Conservation (phyloP, 2,113 vertebrate species). For the Ailuropoda melanoleuca region DNA sequence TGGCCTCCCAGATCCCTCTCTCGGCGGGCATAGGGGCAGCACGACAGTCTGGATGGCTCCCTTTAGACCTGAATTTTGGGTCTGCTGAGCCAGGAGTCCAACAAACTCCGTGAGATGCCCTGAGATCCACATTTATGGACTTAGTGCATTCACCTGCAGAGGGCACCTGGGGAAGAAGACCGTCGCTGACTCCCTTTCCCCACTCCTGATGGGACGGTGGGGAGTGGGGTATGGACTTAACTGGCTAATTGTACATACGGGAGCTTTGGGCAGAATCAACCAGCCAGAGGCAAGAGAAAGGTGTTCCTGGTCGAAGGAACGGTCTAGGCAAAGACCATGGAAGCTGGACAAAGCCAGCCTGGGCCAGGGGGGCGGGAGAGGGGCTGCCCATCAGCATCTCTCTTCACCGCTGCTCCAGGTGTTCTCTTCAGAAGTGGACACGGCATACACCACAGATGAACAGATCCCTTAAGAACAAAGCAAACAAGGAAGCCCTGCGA, state of each 20-base stretch:
- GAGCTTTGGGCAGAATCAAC: background rate
- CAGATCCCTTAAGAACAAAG: constrained; percentile 4
- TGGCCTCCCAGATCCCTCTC: background rate
- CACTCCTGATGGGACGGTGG: background rate
- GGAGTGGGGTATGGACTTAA: background rate
- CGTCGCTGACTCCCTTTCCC: background rate
- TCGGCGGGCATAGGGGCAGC: background rate
- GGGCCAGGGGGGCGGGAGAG: too few species aligned
- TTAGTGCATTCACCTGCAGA: background rate
- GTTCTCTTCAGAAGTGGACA: background rate
- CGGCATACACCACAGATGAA: background rate
- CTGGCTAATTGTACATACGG: background rate
- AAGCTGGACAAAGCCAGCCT: background rate
- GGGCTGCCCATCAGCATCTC: background rate
- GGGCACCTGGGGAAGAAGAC: background rate
- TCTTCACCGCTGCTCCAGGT: background rate
- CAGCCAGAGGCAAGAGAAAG: background rate
- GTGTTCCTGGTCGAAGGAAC: background rate
- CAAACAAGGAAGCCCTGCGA: background rate
- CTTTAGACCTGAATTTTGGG: background rate
- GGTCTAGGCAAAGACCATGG: background rate
- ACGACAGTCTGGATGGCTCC: background rate
- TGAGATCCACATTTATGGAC: background rate
- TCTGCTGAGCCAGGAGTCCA: background rate
- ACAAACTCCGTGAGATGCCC: background rate